Conservation (phyloP, 2,797 vertebrate genomes). For the Sciurus carolinensis region DNA sequence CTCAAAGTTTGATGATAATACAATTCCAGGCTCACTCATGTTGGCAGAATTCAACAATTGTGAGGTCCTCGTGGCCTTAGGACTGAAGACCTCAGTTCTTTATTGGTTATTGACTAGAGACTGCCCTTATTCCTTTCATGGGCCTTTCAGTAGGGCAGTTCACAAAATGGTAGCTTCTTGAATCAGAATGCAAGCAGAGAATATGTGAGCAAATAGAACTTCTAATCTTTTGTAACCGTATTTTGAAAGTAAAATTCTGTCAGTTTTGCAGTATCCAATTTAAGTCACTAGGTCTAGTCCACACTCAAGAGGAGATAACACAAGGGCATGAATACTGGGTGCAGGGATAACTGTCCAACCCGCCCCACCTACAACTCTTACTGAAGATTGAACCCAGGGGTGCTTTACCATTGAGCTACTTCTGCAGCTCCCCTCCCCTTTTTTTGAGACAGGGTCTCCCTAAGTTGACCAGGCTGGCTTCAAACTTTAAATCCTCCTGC, state of each 20-base stretch:
- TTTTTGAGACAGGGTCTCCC: too few species aligned
- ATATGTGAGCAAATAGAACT: not conserved
- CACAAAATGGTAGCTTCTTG: not conserved
- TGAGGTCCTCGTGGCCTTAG: not conserved
- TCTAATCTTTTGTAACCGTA: not conserved
- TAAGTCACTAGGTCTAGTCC: slow-evolving; percentile 1
- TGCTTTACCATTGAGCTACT: too few species aligned
- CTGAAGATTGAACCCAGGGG: too few species aligned
- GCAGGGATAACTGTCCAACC: not conserved
- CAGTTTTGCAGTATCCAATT: not conserved
- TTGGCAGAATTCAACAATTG: not conserved
- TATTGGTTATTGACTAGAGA: too few species aligned
- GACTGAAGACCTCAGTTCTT: too few species aligned
- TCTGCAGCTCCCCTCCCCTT: too few species aligned
- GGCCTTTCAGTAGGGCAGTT: not conserved
- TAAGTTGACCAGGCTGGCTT: too few species aligned
- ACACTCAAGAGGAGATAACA: not conserved
- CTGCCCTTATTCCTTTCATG: not conserved
- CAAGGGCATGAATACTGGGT: not conserved
- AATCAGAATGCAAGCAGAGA: not conserved
- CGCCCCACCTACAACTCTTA: too few species aligned
- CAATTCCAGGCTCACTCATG: not conserved
- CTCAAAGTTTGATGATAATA: not conserved
- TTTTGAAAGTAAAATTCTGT: slow-evolving; percentile 31
- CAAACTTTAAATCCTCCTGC: too few species aligned